Conservation (phyloP, 2,113 vertebrate species). For the Albula glossodonta region DNA sequence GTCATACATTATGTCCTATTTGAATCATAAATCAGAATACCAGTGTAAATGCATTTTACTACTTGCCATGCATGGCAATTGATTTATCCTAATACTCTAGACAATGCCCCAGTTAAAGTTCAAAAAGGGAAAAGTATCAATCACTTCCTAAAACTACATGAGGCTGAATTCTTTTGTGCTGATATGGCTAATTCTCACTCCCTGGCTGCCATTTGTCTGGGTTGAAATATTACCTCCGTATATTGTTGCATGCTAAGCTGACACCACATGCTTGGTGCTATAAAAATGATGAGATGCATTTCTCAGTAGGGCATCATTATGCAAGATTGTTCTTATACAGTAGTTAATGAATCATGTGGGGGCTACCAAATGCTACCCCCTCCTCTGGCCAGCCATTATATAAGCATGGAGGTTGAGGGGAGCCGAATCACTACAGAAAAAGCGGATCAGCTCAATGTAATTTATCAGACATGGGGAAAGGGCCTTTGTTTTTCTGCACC, state of each 20-base stretch:
- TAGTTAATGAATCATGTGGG: background rate
- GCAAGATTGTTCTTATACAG: slow-evolving; percentile 1
- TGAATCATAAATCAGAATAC: background rate
- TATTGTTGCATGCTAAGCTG: slow-evolving; percentile 17
- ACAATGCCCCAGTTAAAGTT: background rate
- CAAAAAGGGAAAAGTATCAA: background rate
- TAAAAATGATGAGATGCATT: slow-evolving; percentile 10
- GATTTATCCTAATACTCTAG: background rate
- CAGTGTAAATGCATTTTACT: background rate
- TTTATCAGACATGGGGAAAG: background rate
- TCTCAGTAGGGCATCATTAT: slow-evolving; percentile 19
- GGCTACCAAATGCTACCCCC: background rate
- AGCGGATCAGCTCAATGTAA: background rate
- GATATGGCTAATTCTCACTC: slow-evolving; percentile 7
- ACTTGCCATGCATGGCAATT: background rate
- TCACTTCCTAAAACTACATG: slow-evolving; percentile 4
- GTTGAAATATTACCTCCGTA: slow-evolving; percentile 34
- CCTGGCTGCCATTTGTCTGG: slow-evolving; percentile 17
- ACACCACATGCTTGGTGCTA: slow-evolving; percentile 1
- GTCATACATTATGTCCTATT: background rate
- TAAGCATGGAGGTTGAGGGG: background rate
- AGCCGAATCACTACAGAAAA: background rate
- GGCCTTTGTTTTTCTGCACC: background rate
- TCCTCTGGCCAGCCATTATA: background rate
- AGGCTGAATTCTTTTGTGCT: slow-evolving; percentile 25